Base-by-base conservation (phyloP, 2,113 vertebrate species). In the Catharus fuscescens region DNA sequence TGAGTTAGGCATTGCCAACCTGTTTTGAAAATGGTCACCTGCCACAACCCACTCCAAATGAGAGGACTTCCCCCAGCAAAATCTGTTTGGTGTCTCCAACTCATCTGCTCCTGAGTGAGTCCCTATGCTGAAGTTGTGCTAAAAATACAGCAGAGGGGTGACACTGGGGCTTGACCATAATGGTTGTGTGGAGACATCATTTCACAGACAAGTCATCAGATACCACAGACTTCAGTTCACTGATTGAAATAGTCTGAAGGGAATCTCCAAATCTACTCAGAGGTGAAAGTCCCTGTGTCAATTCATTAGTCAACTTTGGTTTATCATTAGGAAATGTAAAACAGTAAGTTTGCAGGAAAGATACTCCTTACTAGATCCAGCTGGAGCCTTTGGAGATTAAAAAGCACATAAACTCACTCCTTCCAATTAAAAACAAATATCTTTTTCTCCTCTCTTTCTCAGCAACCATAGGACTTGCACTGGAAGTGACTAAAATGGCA, bases 301-400 rank as follows among this genome's bases (percentile, higher is more conserved):
- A 72, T 69, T 91, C 50, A 65, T 80, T 73, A 54, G 50, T 48
- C 50, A 79, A 70, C 67, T 57, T 81, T 57, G 56, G 48, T 90
- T 89, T 85, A 83, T 54, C 93, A 70, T 44, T 80, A 82, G 74
- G 62, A 85, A 87, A 92, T 28, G 28, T 54, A 72, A 76, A 92
- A 38, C 24, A 31, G 7, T 76, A 72, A n/a, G 29, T 73, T 77
- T 92, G 24, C 71, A 88, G 47, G 34, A 90, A 85, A 86, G 66
- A 61, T 65, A 90, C 47, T 85, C 48, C 64, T 92, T 76, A 65
- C 34, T 45, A 69, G 34, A 72, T 40, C 40, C 70, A 95, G 29
- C 36, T 80, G 78, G 45, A 87, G 78, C 29, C 21, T 88, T 95
- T 14, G 15, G 32, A 48, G 18, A 92, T 80, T 92, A 73, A 82